Base-by-base conservation (phyloP, 2,797 vertebrate genomes). In the Benthosema pterotum region DNA sequence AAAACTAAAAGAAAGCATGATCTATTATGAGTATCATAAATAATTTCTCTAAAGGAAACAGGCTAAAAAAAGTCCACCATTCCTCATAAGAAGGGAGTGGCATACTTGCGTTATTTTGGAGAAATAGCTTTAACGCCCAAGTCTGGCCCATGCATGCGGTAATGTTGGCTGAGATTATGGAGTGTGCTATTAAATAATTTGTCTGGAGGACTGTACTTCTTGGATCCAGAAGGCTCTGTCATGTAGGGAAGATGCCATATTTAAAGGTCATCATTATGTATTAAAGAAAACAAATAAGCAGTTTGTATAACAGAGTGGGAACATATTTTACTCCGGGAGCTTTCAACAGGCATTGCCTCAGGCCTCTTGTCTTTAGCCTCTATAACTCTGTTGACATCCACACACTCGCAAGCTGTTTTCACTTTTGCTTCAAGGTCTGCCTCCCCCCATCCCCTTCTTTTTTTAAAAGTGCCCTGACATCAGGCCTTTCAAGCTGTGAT, bases 381-480 rank as follows among this genome's bases (percentile, higher is more conserved):
- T 67, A 56, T 65, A 69, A 58, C 51, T 38, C 64, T 61, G 49
- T 67, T 76, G 72, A 76, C 67, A 69, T 64, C 58, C 58, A 64
- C 17, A 65, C 63, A 45, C 47, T 74, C 46, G 42, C 72, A 77
- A 75, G 76, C 75, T 86, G 80, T 85, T 87, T 85, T 83, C 66
- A 75, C 66, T 84, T 86, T 72, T 59, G 59, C 52, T 60, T 63
- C 60, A 73, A 72, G 62, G 67, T 68, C 59, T 45, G 22, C 32
- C 1, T 48, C 18, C 54, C 45, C 68, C 48, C 32, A 1, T 48
- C 18, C 54, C 45, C 68, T 51, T 71, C 69, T 71, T 67, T 63
- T 72, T 69, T 22, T 22, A 2, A 22, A 59, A 52, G 51, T 52
- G 68, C 57, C 42, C 53, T 66, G 57, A 65, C 53, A 57, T 52